phyloP scores from a whole-genome alignment of 2,113 vertebrate genomes.

The Lampris incognitus region DNA sequence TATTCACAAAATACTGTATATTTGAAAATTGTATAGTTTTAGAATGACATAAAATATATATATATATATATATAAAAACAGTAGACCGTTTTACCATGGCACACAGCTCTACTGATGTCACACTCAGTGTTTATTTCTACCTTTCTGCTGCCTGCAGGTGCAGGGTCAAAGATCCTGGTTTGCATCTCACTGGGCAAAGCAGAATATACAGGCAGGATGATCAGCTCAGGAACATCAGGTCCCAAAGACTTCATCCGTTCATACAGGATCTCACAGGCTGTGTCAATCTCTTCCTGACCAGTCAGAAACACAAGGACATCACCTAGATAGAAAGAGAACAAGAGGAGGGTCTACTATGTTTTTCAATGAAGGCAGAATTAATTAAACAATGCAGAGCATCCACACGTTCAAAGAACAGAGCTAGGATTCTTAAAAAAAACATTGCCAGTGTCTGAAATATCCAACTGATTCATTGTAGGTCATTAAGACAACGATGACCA shows the following conservation, averaged over 20 bases:
- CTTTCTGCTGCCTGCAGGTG: constrained; percentile 97
- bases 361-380: too few relatives aligned
- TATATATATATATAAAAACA: too few relatives aligned
- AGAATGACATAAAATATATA: too few relatives aligned
- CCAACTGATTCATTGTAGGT: not conserved
- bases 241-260: constrained; percentile 98
- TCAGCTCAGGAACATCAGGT: constrained; percentile 94
- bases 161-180: constrained; percentile 97
- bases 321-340: constrained; percentile 74
- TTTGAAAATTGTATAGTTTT: too few relatives aligned
- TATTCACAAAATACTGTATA: too few relatives aligned
- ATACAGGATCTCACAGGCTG: constrained; percentile 97
- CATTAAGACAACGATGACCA: too few relatives aligned
- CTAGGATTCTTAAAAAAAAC: not conserved
- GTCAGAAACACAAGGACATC: constrained; percentile 95
- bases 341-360: not conserved
- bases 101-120: too few relatives aligned
- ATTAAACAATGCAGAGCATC: too few relatives aligned
- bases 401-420: not conserved
- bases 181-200: constrained; percentile 99
- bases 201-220: constrained; percentile 90
- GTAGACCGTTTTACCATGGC: too few relatives aligned
- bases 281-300: constrained; percentile 98
- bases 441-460: too few relatives aligned
- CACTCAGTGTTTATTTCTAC: constrained; percentile 65